Evolutionary conservation across 2,113 vertebrate genomes (phyloP).

Genomic region (Pristiophorus japonicus): DNA sequence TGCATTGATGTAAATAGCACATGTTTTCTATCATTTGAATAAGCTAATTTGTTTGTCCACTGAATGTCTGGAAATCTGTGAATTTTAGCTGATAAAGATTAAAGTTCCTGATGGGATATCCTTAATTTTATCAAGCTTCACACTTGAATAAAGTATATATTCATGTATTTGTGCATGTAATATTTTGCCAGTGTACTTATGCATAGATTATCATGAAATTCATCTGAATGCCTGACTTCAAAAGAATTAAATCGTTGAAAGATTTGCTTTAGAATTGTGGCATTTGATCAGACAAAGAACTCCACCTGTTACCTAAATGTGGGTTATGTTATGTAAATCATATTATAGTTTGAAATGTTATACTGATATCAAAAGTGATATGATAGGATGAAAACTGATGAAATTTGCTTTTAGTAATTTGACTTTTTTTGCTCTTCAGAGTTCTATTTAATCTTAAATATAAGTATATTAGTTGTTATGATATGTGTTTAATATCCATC

Average conservation of each 20-base stretch:
- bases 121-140: not conserved
- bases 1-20: not conserved
- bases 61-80: not conserved
- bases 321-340: not conserved
- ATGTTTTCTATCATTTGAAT: not conserved
- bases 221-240: not conserved
- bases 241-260: not conserved
- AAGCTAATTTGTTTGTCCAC: not conserved
- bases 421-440: not conserved
- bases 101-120: not conserved
- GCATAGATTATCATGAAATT: not conserved
- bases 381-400: constrained; percentile 1
- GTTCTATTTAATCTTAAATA: not conserved
- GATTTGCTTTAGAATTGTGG: not conserved
- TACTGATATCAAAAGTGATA: not conserved
- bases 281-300: not conserved
- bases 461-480: not conserved
- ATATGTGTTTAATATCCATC: not conserved
- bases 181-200: not conserved
- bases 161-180: not conserved
- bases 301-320: not conserved
- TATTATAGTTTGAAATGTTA: not conserved
- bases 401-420: not conserved
- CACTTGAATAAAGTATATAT: not conserved
- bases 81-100: not conserved